Percentiles rank a stretch among this genome's conserved stretches.
These are phyloP conservation scores for Antigone vipio DNA, from an alignment of 2,113 vertebrate genomes.

Conservation along the genomic window DNA sequence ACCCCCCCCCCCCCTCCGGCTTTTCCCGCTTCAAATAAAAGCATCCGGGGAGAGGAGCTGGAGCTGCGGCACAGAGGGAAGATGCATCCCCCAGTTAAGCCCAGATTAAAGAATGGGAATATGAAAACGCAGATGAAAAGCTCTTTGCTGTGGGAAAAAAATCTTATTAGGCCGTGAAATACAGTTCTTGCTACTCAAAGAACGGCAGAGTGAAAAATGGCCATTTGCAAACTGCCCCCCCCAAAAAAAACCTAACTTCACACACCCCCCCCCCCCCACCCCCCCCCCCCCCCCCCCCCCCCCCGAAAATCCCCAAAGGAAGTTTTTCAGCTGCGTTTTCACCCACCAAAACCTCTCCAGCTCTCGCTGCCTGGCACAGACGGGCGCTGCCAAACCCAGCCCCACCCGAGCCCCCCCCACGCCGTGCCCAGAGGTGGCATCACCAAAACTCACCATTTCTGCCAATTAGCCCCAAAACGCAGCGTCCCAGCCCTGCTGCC, in stretches of 20 bases:
- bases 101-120: no score
- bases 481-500: fast-evolving
- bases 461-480: not conserved
- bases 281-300: no score
- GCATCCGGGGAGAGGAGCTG: not conserved
- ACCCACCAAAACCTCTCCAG: fast-evolving
- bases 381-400: not conserved
- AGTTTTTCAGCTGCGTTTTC: not conserved
- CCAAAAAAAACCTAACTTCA: no score
- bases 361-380: not conserved
- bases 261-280: no score
- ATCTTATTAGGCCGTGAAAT: no score
- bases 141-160: no score
- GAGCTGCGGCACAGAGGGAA: not conserved
- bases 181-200: no score
- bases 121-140: no score
- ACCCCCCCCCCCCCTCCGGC: no score
- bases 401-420: not conserved
- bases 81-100: no score
- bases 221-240: no score
- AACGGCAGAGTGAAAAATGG: no score
- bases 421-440: not conserved
- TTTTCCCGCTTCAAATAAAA: not conserved
- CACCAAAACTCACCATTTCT: not conserved
- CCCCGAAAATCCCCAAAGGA: not conserved